Evolutionary conservation across 37 sponge, comb jelly and placozoan genomes (phyloP).

Genomic region (Aphrocallistes beatrix): DNA sequence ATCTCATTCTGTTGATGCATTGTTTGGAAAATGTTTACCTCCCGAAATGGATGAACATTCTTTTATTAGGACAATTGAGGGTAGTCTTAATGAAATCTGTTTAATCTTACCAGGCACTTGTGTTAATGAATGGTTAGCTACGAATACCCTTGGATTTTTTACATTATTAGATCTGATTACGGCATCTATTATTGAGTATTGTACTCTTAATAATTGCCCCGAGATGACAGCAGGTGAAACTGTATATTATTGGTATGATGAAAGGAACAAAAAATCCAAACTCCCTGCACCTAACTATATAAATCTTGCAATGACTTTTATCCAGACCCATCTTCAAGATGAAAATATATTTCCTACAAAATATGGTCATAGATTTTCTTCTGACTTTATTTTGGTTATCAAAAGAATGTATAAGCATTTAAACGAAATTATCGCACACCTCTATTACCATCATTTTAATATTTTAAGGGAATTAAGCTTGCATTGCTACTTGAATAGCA

Average conservation of each 20-base stretch:
- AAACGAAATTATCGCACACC: conserved; percentile 68
- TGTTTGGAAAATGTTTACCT: too few relatives aligned
- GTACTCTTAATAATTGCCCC: not conserved
- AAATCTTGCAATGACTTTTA: conserved; percentile 46
- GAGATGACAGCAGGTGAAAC: conserved; percentile 11
- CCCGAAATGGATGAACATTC: not conserved
- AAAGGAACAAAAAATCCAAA: conserved; percentile 40
- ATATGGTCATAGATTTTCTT: conserved; percentile 68
- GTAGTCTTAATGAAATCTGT: conserved; percentile 37
- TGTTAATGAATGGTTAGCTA: conserved; percentile 69
- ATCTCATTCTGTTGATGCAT: too few relatives aligned
- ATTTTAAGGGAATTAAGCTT: conserved; percentile 28
- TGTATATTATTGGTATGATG: conserved; percentile 49
- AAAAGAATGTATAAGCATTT: conserved; percentile 62
- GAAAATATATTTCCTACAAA: conserved; percentile 63
- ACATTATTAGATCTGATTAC: not conserved
- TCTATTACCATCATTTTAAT: conserved; percentile 70
- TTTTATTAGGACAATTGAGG: conserved; percentile 23
- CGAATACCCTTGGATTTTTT: conserved; percentile 29
- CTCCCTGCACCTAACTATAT: conserved; percentile 58
- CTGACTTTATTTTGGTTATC: conserved; percentile 47
- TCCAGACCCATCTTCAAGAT: conserved; percentile 59
- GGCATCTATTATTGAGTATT: not conserved
- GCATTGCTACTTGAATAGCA: conserved; percentile 57
- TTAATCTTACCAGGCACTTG: conserved; percentile 41